Evolutionary conservation across 2,113 vertebrate species (phyloP), one percentile per base, ranked within the genome.

Genomic region (Perca flavescens): DNA sequence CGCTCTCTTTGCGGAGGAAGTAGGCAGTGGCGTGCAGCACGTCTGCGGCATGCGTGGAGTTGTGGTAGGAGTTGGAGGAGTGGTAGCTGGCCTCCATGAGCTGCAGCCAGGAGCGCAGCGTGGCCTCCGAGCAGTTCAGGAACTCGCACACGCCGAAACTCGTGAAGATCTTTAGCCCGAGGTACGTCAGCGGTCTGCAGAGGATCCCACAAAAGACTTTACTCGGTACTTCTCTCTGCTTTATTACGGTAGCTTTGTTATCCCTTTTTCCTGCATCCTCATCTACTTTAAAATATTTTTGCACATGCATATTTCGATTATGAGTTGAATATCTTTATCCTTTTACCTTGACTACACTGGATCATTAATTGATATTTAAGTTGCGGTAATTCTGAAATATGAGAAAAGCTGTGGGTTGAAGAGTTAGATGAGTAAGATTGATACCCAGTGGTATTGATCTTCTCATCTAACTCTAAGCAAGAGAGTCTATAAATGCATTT

Each of bases 21-120:
- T 96, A 98, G 31, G 98, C 97, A 0, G 98, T 99, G 28, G 98
- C 98, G 0, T 99, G 98, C 74, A 99, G 94, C 31, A 99, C 98
- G 0, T 99, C 98, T 0, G 98, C 97, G 0, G 98, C 98, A 0
- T 99, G 98, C 0, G 97, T 99, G 81, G 98, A 99, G 92, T 99
- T 99, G 87, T 99, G 98, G 94, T 99, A 99, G 22, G 98, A 95
- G 57, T 99, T 99, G 89, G 97, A 97, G 2, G 98, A 93, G 79
- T 99, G 98, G 90, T 99, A 99, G 89, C 97, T 99, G 80, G 95
- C 96, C 94, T 99, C 98, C 0, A 99, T 99, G 85, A 99, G 87
- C 92, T 99, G 98, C 76, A 99, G 94, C 98, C 98, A 99, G 1
- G 96, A 96, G 86, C 97, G 95, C 61, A 99, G 92, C 0, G 96